Base-by-base conservation (phyloP, 2,888 invertebrate species). In the Caprella mutica region DNA sequence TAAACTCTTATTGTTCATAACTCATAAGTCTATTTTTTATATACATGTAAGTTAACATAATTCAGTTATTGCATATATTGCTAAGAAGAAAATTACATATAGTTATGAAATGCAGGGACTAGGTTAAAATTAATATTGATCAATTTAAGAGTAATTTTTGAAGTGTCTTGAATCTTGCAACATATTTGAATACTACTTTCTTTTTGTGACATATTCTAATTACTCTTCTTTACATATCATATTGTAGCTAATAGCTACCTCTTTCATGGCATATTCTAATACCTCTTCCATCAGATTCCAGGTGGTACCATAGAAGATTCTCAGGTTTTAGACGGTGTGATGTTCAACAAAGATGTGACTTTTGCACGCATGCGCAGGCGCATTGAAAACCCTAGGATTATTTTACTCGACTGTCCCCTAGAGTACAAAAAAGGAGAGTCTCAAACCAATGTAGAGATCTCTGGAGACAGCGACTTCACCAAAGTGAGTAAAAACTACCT, bases 381-480 rank as follows among this genome's bases (percentile, higher is more conserved):
- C 68, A 92, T 99, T 68, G 87, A 92, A 74, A 93, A 97, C 74
- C 98, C 98, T 0, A 80, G 94, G 67, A 94, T 98, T 69, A 76
- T 98, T 1, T 77, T 99, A 52, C 77, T 98, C 27, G 98, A 98
- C 75, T 98, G 98, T 72, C 82, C 86, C 1, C 76, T 99, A 55
- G 98, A 99, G 73, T 98, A 98, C 76, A 98, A 98, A 75, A 98
- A 99, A 74, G 98, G 97, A 30, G 96, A 97, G 77, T 93, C 93
- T 70, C 71, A 93, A 78, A 96, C 96, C 5, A 93, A 94, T 72
- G 86, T 98, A 29, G 98, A 98, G 76, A 89, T 98, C 60, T 77
- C 84, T 69, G 90, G 86, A 52, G 94, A 98, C 69, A 83, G 85
- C 69, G 96, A 98, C 75, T 98, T 98, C 74, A 90, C 94, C 0